Evolutionary conservation across 2,888 invertebrate genomes (phyloP), one percentile per base, ranked within the genome.

Genomic region (Morpho helenor): DNA sequence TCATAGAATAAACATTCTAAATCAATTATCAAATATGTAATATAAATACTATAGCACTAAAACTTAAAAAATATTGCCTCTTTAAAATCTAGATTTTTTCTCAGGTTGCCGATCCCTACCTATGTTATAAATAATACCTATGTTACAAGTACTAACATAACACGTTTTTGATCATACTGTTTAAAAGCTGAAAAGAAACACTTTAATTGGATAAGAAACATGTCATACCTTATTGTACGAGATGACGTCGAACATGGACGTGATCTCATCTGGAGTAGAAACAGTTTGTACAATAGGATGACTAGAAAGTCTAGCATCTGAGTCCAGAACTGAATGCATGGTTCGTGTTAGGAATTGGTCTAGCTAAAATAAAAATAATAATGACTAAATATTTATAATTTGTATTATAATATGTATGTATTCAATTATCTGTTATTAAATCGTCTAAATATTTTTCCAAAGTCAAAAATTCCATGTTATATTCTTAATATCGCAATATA

Each of bases 201-300:
- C 31, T 31, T 31, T 31, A 0, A 31, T 3, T 16, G 16, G 2
- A 16, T 16, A 43, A 43, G 0, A 43, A n/a, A 43, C 8, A 42
- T 16, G 8, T 2, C 44, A 6, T 9, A 96, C 97, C 92, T 98
- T 98, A 64, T 93, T 94, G 75, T 99, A 99, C 0, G 98, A 96
- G 63, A 99, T 98, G 0, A 92, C 83, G 79, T 98, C 98, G 77
- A 98, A 98, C 57, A 98, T 94, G 66, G 97, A 95, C 0, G 96
- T 97, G 57, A 99, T 98, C 88, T 98, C 94, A 76, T 96, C 95
- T 0, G 98, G 98, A 64, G 96, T 96, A 40, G 92, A 91, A 10
- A 98, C 98, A 0, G 92, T 92, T 77, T 96, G 95, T 7, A 97
- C 95, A 63, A 99, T 97, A 0, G 98, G 96, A 87, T 98, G 98